Evolutionary conservation across 2,888 invertebrate species (phyloP), one percentile per base, ranked within the genome.

Genomic region (Himalopsyche anomala): DNA sequence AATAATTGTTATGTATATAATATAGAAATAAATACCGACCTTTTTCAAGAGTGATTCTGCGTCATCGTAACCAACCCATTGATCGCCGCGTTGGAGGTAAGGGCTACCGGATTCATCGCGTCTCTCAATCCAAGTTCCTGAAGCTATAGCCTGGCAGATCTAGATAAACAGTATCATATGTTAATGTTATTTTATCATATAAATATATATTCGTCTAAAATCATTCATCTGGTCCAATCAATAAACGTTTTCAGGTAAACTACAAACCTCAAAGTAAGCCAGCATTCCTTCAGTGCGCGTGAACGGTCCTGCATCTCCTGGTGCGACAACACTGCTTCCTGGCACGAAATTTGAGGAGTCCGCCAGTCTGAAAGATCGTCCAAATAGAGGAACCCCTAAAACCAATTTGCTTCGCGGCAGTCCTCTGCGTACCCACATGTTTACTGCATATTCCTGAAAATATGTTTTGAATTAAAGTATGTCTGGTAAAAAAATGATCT

Each of bases 61-160:
- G 89, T 96, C 96, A 88, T 97, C 97, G 89, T 95, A 97, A 6
- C 96, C 95, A 87, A 97, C 93, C 97, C 97, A 97, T 89, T 97
- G 97, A 90, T 96, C 95, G 8, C 95, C 96, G 82, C 94, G 94
- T 11, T 95, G 94, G 81, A 94, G 91, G 89, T 93, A 96, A 0
- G 96, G 95, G 19, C 95, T 94, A 0, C 96, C 96, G 51, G 93
- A 93, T 81, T 93, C 93, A 89, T 96, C 96, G 15, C 93, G 90
- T 19, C 92, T 92, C 82, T 91, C 92, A 2, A 89, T 89, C 91
- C 95, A 95, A 88, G 92, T 92, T n/a, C 93, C 92, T 88, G 94
- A 93, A 62, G 94, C 93, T 89, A 94, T 91, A 82, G 92, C 92
- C 91, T 94, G 94, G 89, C 95, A 94, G 19, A 94, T 93, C 94